phyloP scores from a whole-genome alignment of 2,888 invertebrate species.

The Ormyrus pomaceus region DNA sequence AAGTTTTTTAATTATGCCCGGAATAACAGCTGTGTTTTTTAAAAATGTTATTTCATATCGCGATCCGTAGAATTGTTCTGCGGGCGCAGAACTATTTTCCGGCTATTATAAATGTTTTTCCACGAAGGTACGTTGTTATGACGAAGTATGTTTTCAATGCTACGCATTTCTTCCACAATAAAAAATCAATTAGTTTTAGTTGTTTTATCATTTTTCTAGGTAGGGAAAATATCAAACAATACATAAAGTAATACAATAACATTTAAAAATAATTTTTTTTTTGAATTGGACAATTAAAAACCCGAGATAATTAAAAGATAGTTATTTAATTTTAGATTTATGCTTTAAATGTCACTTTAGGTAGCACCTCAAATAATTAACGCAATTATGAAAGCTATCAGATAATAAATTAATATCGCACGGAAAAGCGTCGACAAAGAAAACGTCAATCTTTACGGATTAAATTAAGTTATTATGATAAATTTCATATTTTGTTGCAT shows the following conservation, averaged over 20 bases:
- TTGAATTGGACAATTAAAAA: not conserved
- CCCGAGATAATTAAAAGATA: not conserved
- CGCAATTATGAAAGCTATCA: conserved; percentile 6
- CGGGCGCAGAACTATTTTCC: too few relatives aligned
- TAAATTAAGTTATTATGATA: too few relatives aligned
- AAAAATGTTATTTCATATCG: too few relatives aligned
- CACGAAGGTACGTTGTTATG: too few relatives aligned
- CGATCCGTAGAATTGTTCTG: too few relatives aligned
- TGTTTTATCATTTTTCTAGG: not conserved
- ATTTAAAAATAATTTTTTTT: not conserved
- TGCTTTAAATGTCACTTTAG: not conserved
- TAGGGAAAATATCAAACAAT: not conserved
- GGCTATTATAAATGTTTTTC: too few relatives aligned
- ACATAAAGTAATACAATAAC: not conserved
- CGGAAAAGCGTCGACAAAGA: not conserved
- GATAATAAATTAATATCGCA: not conserved
- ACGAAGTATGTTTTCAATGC: too few relatives aligned
- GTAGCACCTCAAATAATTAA: conserved; percentile 5
- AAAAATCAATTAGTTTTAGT: not conserved
- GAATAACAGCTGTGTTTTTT: too few relatives aligned
- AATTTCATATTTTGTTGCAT: too few relatives aligned
- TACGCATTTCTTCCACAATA: not conserved
- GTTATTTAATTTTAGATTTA: not conserved
- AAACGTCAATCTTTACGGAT: not conserved
- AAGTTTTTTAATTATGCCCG: conserved; percentile 36